These are phyloP conservation scores for Automeris io DNA, from an alignment of 2,888 invertebrate species.

Conservation along the genomic window DNA sequence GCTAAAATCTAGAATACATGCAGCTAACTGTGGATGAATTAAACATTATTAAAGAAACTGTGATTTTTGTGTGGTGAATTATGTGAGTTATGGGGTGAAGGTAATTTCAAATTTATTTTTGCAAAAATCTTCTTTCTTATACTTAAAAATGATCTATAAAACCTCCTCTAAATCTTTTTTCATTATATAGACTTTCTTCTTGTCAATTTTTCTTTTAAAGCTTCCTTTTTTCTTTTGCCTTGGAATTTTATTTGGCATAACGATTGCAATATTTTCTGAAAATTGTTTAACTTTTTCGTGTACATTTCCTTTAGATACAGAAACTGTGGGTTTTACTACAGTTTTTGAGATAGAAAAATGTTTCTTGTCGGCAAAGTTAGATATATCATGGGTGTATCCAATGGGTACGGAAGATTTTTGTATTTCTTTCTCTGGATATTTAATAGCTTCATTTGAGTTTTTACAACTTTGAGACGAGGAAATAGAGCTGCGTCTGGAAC, in stretches of 20 bases:
- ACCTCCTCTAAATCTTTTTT: slow-evolving; percentile 62
- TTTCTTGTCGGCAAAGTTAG: slow-evolving; percentile 38
- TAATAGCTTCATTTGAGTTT: slow-evolving; percentile 24
- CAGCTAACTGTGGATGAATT: background rate
- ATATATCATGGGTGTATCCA: slow-evolving; percentile 34
- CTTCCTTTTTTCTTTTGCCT: slow-evolving; percentile 50
- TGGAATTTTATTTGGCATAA: slow-evolving; percentile 39
- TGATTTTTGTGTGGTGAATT: background rate
- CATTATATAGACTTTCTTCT: slow-evolving; percentile 52
- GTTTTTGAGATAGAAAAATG: slow-evolving; percentile 32
- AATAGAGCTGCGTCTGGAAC: slow-evolving; percentile 52
- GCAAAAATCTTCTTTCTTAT: background rate
- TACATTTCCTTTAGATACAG: slow-evolving; percentile 53
- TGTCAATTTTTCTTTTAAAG: slow-evolving; percentile 50
- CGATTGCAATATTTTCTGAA: slow-evolving; percentile 31
- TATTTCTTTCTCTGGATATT: slow-evolving; percentile 42
- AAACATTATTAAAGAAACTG: no score
- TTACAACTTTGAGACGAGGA: slow-evolving; percentile 48
- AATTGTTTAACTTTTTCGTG: slow-evolving; percentile 67
- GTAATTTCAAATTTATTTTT: background rate
- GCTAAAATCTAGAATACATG: no score
- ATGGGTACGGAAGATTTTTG: slow-evolving; percentile 55
- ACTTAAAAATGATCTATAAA: slow-evolving; percentile 27
- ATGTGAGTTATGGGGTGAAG: background rate
- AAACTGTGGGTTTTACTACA: slow-evolving; percentile 31